Percentiles rank a stretch among this genome's conserved stretches.
Conservation (phyloP, 2,113 vertebrate species). For the Chitala chitala region DNA sequence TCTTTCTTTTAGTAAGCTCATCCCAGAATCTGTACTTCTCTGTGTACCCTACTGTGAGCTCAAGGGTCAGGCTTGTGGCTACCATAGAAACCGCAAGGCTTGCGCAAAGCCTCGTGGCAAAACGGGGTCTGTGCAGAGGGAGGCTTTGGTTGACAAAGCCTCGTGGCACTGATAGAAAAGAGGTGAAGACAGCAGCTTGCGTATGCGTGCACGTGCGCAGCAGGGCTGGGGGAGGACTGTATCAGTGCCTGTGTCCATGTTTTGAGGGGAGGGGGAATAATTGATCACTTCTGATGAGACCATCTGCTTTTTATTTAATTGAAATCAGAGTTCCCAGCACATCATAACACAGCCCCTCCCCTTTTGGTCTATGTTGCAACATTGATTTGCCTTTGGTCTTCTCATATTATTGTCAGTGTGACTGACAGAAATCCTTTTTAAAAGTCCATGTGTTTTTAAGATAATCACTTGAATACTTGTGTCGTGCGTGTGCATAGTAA, state of each 20-base stretch:
- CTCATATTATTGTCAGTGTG: not conserved
- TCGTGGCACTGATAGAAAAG: not conserved
- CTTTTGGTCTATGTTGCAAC: slow-evolving; percentile 29
- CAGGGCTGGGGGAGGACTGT: slow-evolving; percentile 16
- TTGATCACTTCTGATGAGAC: slow-evolving; percentile 25
- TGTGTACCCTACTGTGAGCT: slow-evolving; percentile 36
- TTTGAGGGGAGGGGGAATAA: not conserved
- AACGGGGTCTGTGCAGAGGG: not conserved
- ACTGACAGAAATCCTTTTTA: not conserved
- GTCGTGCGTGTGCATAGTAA: not conserved
- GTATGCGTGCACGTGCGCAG: not conserved
- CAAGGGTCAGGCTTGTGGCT: slow-evolving; percentile 41
- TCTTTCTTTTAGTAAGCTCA: slow-evolving; percentile 30
- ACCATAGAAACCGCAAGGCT: slow-evolving; percentile 31
- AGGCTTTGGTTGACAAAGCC: slow-evolving; percentile 5
- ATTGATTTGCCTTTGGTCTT: slow-evolving; percentile 31
- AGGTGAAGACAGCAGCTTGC: slow-evolving; percentile 20
- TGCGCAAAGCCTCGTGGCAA: slow-evolving; percentile 3
- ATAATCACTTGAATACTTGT: not conserved
- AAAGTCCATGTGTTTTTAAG: not conserved
- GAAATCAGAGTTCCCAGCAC: slow-evolving; percentile 36
- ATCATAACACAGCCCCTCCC: slow-evolving; percentile 18
- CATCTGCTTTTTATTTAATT: slow-evolving; percentile 52
- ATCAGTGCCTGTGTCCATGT: slow-evolving; percentile 21
- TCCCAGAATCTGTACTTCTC: slow-evolving; percentile 38